Conservation (phyloP, 2,888 invertebrate species). For the Caenorhabditis panamensis region DNA sequence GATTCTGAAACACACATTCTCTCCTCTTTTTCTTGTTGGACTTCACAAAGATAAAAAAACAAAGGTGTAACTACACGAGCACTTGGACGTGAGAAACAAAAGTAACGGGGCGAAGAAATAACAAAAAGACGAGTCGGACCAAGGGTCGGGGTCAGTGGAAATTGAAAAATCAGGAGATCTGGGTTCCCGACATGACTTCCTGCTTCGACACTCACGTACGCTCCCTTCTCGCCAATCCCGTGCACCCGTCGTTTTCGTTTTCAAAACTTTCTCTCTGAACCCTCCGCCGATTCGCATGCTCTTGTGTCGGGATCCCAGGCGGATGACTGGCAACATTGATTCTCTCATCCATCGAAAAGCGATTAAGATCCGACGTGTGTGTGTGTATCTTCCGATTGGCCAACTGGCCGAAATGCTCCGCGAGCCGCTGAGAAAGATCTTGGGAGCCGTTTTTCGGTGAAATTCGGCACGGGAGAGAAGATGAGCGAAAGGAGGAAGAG, state of each 20-base stretch:
- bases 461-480: conserved; percentile 3
- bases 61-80: not conserved
- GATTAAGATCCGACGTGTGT: conserved; percentile 48
- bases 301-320: conserved; percentile 24
- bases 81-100: not conserved
- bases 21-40: too few species aligned
- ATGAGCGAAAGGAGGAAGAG: conserved; percentile 14
- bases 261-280: conserved; percentile 24
- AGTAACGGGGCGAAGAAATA: not conserved
- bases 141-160: not conserved
- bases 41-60: not conserved
- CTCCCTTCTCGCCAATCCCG: conserved; percentile 4
- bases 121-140: not conserved
- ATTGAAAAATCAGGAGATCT: conserved; percentile 26
- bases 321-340: conserved; percentile 50
- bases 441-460: conserved; percentile 22
- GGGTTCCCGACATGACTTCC: conserved; percentile 16
- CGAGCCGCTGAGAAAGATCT: conserved; percentile 32
- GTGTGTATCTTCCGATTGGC: conserved; percentile 27
- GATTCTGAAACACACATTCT: too few species aligned
- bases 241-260: conserved; percentile 5
- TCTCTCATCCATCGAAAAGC: conserved; percentile 47
- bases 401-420: conserved; percentile 46
- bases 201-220: conserved; percentile 36
- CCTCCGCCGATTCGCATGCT: conserved; percentile 29